Evolutionary conservation across 1,140 invertebrate genomes (phyloP), one percentile per base, ranked within the genome.

Genomic region (Cyphomyrmex costatus): DNA sequence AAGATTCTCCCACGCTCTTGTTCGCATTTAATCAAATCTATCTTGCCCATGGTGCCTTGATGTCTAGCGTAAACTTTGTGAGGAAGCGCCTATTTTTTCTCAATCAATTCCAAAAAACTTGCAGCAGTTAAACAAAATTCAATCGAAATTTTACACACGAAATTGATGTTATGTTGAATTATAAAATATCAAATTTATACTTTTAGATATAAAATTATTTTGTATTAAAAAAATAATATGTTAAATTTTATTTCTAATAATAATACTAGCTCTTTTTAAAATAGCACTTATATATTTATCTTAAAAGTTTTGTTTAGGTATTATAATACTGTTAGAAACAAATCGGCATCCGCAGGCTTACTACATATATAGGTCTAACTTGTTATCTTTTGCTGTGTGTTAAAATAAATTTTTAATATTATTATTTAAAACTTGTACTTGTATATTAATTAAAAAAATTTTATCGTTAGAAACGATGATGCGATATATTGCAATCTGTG

Each of bases 21-120:
- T 63, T 77, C 51, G 46, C 36, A 19, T 79, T 78, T 66, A 66
- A 86, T 86, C 74, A 66, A 49, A 86, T 66, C 82, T 78, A 85
- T 85, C 42, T 85, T 33, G 46, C 36, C 36, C 27, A 61, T 24
- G 42, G 53, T 74, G 79, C 68, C 79, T 46, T 36, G 36, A 56
- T 21, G 78, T 83, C 68, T 60, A 74, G 42, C 5, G 21, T 4
- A 10, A 30, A 30, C 12, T 19, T 21, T 46, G 16, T 12, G n/a
- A 21, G 19, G 30, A 60, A 46, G 12, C 30, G 14, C 7, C 21
- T 19, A 30, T 4, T 30, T 71, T 3, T 33, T 33, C 49, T n/a
- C 4, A 12, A 27, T 71, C 19, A n/a, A 30, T 56, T n/a, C 1
- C n/a, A 3, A 33, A 56, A 56, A 6, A 74, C 3, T 19, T 6